These are phyloP conservation scores for Orchestia grillus DNA, from an alignment of 1,140 invertebrate genomes.

Conservation along the genomic window DNA sequence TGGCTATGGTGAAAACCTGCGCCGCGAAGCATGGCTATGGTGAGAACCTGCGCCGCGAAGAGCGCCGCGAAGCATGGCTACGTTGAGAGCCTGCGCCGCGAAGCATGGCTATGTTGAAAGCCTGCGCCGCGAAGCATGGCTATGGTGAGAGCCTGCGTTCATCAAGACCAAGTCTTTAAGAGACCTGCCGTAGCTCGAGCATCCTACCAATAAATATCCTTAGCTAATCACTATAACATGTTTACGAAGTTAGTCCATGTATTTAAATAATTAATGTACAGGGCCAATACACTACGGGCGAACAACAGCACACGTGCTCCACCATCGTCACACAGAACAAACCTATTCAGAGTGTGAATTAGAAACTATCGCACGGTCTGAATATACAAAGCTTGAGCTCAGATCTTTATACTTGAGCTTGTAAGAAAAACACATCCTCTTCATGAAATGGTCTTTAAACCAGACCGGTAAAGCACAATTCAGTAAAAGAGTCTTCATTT, in stretches of 20 bases:
- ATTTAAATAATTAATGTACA: constrained; percentile 12
- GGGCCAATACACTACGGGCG: neutral
- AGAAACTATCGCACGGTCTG: neutral
- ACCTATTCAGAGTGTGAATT: neutral
- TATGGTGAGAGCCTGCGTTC: neutral
- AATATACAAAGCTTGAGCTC: neutral
- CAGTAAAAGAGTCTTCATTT: neutral
- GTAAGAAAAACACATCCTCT: neutral
- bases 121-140: neutral
- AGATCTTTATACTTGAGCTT: neutral
- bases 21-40: no score
- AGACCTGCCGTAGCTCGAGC: neutral
- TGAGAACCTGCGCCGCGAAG: neutral
- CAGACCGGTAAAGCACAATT: neutral
- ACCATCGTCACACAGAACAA: neutral
- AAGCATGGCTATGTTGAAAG: neutral
- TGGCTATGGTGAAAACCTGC: no score
- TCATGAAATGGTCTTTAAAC: neutral
- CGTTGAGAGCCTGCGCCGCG: neutral
- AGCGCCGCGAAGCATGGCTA: neutral
- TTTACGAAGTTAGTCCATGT: neutral
- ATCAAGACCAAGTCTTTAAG: neutral
- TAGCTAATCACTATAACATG: neutral
- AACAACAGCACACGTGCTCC: neutral
- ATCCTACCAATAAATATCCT: constrained; percentile 32